Conservation (phyloP, 2,888 invertebrate species). For the Hyposoter dolosus region DNA sequence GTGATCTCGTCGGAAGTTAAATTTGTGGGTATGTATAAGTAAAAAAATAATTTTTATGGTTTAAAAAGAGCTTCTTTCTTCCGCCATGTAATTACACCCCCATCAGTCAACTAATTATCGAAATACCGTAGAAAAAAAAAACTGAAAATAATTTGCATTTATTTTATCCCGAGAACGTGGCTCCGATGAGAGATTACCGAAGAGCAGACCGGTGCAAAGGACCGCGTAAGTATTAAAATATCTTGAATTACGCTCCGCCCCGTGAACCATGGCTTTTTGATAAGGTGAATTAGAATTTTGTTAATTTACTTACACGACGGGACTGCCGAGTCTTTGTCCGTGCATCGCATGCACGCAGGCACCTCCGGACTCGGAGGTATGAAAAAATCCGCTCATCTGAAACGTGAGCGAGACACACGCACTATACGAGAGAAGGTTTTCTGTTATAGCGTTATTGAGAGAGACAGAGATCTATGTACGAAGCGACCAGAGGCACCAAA, state of each 20-base stretch:
- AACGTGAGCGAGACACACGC: not conserved
- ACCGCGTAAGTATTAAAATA: not conserved
- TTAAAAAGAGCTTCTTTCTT: not conserved
- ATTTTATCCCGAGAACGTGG: not conserved
- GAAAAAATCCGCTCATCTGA: not conserved
- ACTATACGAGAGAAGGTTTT: not conserved
- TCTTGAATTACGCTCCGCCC: not conserved
- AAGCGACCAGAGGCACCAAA: not conserved
- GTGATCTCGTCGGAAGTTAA: too few species aligned
- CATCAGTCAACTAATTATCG: too few species aligned
- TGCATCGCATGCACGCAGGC: not conserved
- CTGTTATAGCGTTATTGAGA: not conserved
- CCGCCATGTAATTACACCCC: too few species aligned
- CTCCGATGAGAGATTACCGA: not conserved
- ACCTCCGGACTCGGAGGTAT: constrained; percentile 24
- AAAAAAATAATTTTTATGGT: not conserved
- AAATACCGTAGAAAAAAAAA: not conserved
- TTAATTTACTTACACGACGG: constrained; percentile 57
- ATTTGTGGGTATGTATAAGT: not conserved
- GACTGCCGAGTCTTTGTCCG: constrained; percentile 22
- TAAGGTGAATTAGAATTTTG: constrained; percentile 58
- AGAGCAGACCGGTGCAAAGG: not conserved
- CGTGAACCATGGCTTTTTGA: constrained; percentile 1
- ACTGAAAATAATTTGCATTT: not conserved
- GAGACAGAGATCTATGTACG: constrained; percentile 24